Percentiles rank a stretch among this genome's conserved stretches.
Evolutionary conservation across 2,113 vertebrate genomes (phyloP).

Genomic region (Apaloderma vittatum): DNA sequence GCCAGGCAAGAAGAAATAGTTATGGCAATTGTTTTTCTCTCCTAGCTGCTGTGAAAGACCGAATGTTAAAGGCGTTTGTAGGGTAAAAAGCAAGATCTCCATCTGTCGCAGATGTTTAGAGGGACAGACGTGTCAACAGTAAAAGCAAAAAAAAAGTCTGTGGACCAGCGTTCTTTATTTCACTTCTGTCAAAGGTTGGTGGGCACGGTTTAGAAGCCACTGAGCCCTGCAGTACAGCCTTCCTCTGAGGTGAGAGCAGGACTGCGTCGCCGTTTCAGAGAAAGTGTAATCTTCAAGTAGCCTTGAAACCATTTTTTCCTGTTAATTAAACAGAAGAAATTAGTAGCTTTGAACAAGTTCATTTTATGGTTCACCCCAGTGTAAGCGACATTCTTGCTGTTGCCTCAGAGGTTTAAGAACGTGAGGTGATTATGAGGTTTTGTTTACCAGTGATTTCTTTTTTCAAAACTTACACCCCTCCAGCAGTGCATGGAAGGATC

Average conservation of each 20-base stretch:
- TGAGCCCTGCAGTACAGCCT: not conserved
- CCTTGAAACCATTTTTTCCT: not conserved
- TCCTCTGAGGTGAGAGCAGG: not conserved
- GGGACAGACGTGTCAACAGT: not conserved
- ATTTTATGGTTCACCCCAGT: not conserved
- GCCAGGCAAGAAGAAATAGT: not conserved
- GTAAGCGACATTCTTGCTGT: not conserved
- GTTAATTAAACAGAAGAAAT: not conserved
- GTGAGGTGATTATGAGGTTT: not conserved
- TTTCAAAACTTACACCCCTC: not conserved
- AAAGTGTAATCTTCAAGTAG: not conserved
- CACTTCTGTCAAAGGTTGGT: not conserved
- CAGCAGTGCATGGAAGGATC: not conserved
- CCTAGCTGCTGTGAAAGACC: not conserved
- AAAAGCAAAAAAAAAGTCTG: not conserved
- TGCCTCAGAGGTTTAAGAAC: not conserved
- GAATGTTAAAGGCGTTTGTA: not conserved
- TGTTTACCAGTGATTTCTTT: constrained; percentile 6
- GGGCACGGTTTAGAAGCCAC: not conserved
- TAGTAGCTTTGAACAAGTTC: not conserved
- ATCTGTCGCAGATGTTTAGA: not conserved
- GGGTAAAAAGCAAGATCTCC: not conserved
- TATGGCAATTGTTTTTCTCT: not conserved
- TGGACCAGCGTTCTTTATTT: not conserved
- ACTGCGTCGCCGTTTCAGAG: not conserved